Conservation (phyloP, 92 coral and sea anemone genomes). For the Parazoanthus swiftii region DNA sequence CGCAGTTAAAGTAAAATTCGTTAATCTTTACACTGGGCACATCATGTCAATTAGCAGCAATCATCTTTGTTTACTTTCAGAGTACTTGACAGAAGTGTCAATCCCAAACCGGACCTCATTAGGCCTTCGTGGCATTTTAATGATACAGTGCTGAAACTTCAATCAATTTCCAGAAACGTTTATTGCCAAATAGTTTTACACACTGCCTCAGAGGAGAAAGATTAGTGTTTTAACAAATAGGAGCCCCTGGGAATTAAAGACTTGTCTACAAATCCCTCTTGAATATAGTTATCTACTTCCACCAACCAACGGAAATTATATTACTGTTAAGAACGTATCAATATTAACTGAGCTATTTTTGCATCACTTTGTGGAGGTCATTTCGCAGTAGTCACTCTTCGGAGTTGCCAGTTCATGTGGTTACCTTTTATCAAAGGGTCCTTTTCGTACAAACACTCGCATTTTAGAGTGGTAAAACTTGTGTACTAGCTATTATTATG, state of each 20-base stretch:
- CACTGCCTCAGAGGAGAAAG: neutral
- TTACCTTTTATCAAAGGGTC: neutral
- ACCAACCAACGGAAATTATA: neutral
- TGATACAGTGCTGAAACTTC: conserved; percentile 22
- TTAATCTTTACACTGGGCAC: neutral
- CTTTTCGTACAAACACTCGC: neutral
- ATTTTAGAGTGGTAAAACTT: neutral
- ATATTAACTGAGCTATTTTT: conserved; percentile 1
- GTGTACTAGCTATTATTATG: neutral
- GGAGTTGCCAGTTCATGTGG: neutral
- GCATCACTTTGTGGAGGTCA: conserved; percentile 26
- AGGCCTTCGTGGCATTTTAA: conserved; percentile 16
- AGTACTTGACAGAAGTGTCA: conserved; percentile 27
- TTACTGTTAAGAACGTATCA: neutral
- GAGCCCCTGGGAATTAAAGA: conserved; percentile 27
- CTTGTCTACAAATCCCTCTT: conserved; percentile 31
- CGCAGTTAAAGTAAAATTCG: neutral
- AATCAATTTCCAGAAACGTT: neutral
- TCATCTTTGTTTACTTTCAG: neutral
- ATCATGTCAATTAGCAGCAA: conserved; percentile 6
- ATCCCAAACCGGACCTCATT: neutral
- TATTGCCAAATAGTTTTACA: conserved; percentile 14
- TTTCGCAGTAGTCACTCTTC: neutral
- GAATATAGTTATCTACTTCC: neutral
- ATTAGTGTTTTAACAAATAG: neutral